Base-by-base conservation (phyloP, 2,888 invertebrate genomes). In the Geotrupes spiniger region DNA sequence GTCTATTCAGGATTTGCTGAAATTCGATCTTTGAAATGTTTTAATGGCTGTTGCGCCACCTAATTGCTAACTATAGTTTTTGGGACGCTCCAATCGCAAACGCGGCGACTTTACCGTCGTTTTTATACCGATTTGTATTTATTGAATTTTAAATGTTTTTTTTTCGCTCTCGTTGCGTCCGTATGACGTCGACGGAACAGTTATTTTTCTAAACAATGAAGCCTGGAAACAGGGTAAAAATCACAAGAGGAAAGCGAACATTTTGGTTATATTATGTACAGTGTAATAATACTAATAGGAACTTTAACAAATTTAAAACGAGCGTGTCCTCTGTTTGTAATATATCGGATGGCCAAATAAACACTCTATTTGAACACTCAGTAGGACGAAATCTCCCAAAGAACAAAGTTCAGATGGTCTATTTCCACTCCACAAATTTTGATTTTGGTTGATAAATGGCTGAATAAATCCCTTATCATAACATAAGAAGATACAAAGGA, bases 181-280 rank as follows among this genome's bases (percentile, higher is more conserved):
- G 39, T 31, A 21, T 48, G 28, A 31, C 12, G 36, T 39, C 52
- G 42, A 44, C 40, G 42, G 46, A 48, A 45, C 36, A 45, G 42
- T 49, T 25, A 44, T 28, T 36, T 40, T 46, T 26, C 27, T 25
- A 6, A 51, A 42, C 38, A 33, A 46, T 42, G 40, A 46, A 46
- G 44, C 48, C 44, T 41, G 45, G 42, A 29, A 25, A 48, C 47
- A 51, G 48, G 44, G 48, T 51, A 48, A 16, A 38, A 38, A 36
- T 21, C 21, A 21, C 28, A 42, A 29, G 41, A 33, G 48, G 36
- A 44, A 41, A 43, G 29, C 29, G 14, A 25, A 39, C 40, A 39
- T 21, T 49, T 40, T 31, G 45, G 27, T n/a, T 31, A 31, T n/a
- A n/a, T 6, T 45, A 51, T 42, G 42, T 50, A 31, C 45, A 46